Conservation (phyloP, 2,113 vertebrate genomes). For the Atlantisia rogersi region DNA sequence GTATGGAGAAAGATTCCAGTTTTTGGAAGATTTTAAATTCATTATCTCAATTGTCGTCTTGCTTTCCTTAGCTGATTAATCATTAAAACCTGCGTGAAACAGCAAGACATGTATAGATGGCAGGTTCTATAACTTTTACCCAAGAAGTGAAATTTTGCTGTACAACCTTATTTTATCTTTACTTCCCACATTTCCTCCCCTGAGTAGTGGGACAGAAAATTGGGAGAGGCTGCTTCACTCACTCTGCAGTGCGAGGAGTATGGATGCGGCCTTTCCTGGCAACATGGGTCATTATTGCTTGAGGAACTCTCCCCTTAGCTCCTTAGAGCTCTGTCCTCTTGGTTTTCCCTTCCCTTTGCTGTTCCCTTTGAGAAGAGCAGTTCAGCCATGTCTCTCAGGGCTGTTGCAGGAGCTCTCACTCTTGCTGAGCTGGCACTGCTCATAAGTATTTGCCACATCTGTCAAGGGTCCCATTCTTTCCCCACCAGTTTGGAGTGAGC, state of each 20-base stretch:
- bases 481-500: background rate
- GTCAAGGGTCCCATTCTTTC: background rate
- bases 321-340: background rate
- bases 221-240: background rate
- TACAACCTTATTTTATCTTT: background rate
- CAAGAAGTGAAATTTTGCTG: background rate
- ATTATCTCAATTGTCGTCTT: background rate
- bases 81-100: background rate
- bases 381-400: background rate
- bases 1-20: background rate
- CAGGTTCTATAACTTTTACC: background rate
- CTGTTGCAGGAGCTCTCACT: background rate
- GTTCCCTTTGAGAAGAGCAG: background rate
- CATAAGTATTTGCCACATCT: background rate
- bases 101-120: accelerated
- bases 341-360: background rate
- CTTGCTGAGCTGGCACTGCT: background rate
- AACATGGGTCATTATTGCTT: background rate
- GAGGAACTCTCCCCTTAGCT: background rate
- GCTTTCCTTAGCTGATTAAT: background rate
- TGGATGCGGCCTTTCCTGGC: background rate
- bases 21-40: background rate
- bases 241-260: background rate
- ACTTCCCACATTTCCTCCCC: background rate
- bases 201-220: background rate